Conservation (phyloP, 2,113 vertebrate genomes). For the Penelope pileata region DNA sequence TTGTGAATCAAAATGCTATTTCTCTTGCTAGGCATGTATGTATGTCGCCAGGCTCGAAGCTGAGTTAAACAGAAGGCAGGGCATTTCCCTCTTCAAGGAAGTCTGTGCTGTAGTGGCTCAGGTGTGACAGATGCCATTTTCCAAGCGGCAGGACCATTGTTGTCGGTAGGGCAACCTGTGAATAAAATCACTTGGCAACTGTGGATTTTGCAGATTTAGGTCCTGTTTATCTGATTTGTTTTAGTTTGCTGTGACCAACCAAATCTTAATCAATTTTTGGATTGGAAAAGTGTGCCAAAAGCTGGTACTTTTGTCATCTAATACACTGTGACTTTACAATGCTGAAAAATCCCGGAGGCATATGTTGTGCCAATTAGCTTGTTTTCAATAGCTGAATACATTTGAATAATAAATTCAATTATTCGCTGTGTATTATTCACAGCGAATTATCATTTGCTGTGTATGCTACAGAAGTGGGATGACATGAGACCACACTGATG, state of each 20-base stretch:
- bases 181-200: not conserved
- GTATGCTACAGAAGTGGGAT: not conserved
- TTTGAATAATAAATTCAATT: conserved; percentile 26
- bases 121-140: not conserved
- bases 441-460: not conserved
- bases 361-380: conserved; percentile 1
- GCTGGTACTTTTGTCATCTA: not conserved
- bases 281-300: not conserved
- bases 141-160: not conserved
- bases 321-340: not conserved
- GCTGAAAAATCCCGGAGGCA: not conserved
- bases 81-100: not conserved
- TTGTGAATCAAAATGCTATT: not conserved
- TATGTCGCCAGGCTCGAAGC: not conserved
- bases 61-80: accelerated
- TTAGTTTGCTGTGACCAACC: not conserved
- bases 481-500: not conserved
- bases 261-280: not conserved
- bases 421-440: not conserved
- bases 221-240: not conserved
- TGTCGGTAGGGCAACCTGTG: not conserved
- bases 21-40: not conserved
- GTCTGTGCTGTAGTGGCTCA: too few species aligned
- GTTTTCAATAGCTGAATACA: not conserved
- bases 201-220: not conserved